Evolutionary conservation across 64 coral and sea anemone genomes (phyloP), one percentile per base, ranked within the genome.

Genomic region (Cladopsammia gracilis): DNA sequence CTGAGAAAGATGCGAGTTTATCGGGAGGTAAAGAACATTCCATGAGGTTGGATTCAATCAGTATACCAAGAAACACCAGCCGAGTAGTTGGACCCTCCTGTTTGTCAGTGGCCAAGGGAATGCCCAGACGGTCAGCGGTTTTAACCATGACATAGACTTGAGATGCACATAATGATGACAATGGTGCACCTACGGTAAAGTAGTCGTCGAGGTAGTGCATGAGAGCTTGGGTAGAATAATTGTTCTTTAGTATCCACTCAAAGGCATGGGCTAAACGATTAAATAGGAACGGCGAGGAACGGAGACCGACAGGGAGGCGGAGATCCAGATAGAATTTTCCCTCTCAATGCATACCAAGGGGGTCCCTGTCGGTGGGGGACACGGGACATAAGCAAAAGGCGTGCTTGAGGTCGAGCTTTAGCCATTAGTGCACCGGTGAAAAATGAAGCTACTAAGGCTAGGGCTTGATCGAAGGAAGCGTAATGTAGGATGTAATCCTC

Each of bases 1-100:
- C 50, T 56, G 5, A 89, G 70, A 44, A 88, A 88, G 10, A 70
- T 47, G 12, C 86, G 44, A 87, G 46, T 61, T 87, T 87, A 72
- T 87, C 85, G 3, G 47, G 25, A 3, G 85, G 65, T 44, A 87
- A 45, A 14, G 64, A 68, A 2, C 44, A 44, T 68, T 87, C 67
- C 85, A 87, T 73, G 20, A 43, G 34, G 12, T 22, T 23, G n/a
- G 67, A 54, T 10, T 87, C 66, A 19, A 87, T 47, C 56, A 71
- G 16, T 14, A 87, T 87, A 8, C 83, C 83, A 60, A 68, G 64
- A 42, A 86, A 86, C 26, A 67, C 83, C 42, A 86, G 64, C 11
- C 10, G 20, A 15, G 62, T 68, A 18, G 23, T 58, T 15, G 83
- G 83, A 47, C 83, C 83, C 10, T 69, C 14, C 5, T 45, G 64